Conservation (phyloP, 2,113 vertebrate genomes). For the Gymnogyps californianus region DNA sequence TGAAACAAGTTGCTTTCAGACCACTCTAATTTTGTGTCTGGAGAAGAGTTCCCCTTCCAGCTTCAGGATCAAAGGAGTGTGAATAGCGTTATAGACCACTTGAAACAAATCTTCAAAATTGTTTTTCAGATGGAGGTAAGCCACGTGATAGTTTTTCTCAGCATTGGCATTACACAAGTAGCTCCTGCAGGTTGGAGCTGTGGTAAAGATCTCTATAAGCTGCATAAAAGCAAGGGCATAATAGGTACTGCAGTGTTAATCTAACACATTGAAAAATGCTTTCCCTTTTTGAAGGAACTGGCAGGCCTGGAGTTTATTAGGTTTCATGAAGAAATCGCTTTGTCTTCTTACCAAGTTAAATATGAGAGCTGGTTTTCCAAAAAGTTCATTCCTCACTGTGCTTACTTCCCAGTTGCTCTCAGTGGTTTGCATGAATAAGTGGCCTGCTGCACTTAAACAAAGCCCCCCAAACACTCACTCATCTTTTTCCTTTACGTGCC, state of each 20-base stretch:
- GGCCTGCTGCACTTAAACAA: conserved; percentile 2
- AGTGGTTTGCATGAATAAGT: background rate
- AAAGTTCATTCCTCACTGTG: background rate
- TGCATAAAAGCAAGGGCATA: background rate
- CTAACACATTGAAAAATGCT: background rate
- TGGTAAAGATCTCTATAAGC: background rate
- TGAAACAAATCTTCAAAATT: background rate
- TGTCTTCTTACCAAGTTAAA: background rate
- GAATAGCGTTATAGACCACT: background rate
- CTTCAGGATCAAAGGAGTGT: background rate
- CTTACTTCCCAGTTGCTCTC: background rate
- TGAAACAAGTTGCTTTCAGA: background rate
- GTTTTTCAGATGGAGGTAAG: background rate
- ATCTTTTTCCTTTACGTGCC: background rate
- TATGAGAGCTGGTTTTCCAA: background rate
- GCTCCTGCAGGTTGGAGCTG: background rate
- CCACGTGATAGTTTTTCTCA: background rate
- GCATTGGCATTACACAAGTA: background rate
- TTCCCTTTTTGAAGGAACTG: conserved; percentile 33
- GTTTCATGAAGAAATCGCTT: background rate
- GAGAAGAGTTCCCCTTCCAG: background rate
- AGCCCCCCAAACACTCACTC: conserved; percentile 14
- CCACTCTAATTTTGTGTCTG: background rate
- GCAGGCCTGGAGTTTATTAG: background rate
- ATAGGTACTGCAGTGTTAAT: conserved; percentile 9